Percentiles rank a stretch among this genome's conserved stretches.
These are phyloP conservation scores for Donacobius atricapilla DNA, from an alignment of 2,113 vertebrate species.

Conservation along the genomic window DNA sequence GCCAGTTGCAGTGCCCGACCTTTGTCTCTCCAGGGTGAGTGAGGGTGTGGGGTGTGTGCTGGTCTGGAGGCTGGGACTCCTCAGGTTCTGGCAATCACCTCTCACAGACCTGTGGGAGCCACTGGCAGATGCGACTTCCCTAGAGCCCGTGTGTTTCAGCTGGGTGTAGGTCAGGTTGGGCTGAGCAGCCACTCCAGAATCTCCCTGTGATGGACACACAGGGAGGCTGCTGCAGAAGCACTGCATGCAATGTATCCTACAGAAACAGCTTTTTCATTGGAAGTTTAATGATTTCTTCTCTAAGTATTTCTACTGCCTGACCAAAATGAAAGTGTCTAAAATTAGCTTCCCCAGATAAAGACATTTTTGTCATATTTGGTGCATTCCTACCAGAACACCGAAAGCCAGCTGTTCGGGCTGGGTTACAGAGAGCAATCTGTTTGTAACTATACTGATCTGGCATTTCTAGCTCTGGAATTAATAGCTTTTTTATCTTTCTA, in stretches of 20 bases:
- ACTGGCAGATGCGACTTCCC: accelerated
- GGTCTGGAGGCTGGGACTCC: neutral
- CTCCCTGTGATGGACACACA: accelerated
- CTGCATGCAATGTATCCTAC: neutral
- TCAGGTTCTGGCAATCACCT: neutral
- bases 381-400: neutral
- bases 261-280: neutral
- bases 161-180: neutral
- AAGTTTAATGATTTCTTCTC: neutral
- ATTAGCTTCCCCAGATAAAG: constrained; percentile 38
- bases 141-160: accelerated
- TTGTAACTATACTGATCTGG: neutral
- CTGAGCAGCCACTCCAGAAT: accelerated
- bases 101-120: neutral
- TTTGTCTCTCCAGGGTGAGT: neutral
- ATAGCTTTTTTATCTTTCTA: constrained; percentile 38
- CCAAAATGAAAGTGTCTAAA: constrained; percentile 7
- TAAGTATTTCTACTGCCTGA: neutral
- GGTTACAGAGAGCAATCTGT: neutral
- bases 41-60: neutral
- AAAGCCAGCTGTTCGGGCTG: constrained; percentile 21
- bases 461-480: neutral
- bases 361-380: constrained; percentile 52
- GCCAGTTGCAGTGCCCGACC: accelerated
- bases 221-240: neutral